Base-by-base conservation (phyloP, 2,113 vertebrate species). In the Sebastes schlegelii region DNA sequence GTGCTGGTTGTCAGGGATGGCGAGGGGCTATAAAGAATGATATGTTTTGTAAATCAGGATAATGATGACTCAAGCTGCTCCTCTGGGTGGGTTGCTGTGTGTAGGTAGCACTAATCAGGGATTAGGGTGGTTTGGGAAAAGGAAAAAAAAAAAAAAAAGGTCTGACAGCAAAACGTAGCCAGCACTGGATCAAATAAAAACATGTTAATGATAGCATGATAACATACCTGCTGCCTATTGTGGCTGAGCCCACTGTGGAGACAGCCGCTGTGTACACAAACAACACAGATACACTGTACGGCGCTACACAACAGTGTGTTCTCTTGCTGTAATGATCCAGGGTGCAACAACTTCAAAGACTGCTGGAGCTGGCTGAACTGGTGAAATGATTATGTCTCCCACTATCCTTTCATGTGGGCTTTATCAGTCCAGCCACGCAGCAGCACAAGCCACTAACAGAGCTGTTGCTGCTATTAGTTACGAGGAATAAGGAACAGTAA, bases 321-420 rank as follows among this genome's bases (percentile, higher is more conserved):
- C 45, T 45, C 67, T 46, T 61, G 77, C 86, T 80, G 74, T 91
- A 93, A 92, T 89, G 88, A 93, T 91, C 60, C 63, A 69, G 72
- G 77, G 49, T 80, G 80, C 67, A 83, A 46, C 66, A 77, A 81
- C 84, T 82, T 92, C 90, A 94, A 92, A 92, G 75, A 71, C 52
- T 26, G 55, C 60, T 62, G 21, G 69, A 70, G 87, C 84, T 78
- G 77, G 80, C 55, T 89, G 80, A 84, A 90, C 88, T 84, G 77
- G 76, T 85, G 77, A 80, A 88, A 93, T 89, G 77, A 91, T 91
- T 85, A 90, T 79, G 82, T 86, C 80, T 86, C 86, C 86, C 70
- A 88, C 73, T 46, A 77, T 79, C 81, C 83, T 93, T 92, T 91
- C 77, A 92, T 92, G 83, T 91, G 51, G 74, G 85, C 80, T 91